Percentiles rank a stretch among this genome's conserved stretches.
Conservation (phyloP, 92 coral and sea anemone genomes). For the Actinernus sp. region DNA sequence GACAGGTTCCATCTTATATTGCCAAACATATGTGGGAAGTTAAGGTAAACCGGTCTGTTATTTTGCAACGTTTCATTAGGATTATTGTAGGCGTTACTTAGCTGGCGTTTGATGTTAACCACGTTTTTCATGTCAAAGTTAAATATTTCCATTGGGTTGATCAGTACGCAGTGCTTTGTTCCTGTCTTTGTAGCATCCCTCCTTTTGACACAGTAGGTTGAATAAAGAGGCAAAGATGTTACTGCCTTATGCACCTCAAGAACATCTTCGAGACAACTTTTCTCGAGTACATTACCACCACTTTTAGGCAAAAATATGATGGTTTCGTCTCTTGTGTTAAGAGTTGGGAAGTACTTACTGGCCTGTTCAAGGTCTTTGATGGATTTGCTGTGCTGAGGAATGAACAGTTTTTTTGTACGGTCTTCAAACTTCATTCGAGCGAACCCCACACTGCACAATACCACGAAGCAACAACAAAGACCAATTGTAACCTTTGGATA, state of each 20-base stretch:
- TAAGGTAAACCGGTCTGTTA: conserved; percentile 34
- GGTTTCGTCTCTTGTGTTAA: conserved; percentile 50
- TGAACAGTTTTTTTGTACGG: no score
- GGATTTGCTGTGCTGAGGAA: no score
- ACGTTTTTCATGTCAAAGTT: conserved; percentile 34
- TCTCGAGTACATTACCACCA: conserved; percentile 30
- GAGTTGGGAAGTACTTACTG: no score
- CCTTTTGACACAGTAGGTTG: conserved; percentile 39
- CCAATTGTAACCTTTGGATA: no score
- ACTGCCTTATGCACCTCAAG: conserved; percentile 50
- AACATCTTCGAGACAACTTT: conserved; percentile 52
- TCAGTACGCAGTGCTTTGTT: neutral
- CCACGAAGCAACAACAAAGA: no score
- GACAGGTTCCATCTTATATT: conserved; percentile 10
- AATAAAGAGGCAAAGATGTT: conserved; percentile 34
- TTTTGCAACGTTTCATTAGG: conserved; percentile 36
- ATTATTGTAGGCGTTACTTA: neutral
- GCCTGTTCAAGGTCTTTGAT: no score
- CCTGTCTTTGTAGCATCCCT: neutral
- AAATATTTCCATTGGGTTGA: conserved; percentile 50
- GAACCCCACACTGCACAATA: no score
- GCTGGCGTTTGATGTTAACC: conserved; percentile 1
- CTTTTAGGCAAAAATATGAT: conserved; percentile 41
- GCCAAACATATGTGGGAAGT: conserved; percentile 50
- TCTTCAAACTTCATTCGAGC: no score